Percentiles rank a stretch among this genome's conserved stretches.
Conservation (phyloP, 2,797 vertebrate species). For the Silurus lanzhouensis region DNA sequence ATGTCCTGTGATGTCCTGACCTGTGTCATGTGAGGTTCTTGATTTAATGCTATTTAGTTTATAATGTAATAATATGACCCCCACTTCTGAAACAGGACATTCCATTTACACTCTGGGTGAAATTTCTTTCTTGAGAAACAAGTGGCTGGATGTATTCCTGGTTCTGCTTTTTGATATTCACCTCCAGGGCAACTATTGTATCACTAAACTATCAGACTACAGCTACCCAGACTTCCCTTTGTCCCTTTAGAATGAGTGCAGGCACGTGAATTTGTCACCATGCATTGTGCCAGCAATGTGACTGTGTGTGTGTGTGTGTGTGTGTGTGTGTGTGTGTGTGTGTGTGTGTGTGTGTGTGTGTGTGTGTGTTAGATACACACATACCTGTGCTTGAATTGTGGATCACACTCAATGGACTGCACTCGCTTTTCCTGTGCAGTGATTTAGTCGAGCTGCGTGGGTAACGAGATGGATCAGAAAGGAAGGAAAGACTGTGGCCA, state of each 20-base stretch:
- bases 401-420: neutral
- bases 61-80: too few relatives aligned
- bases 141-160: neutral
- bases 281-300: neutral
- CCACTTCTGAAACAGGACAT: neutral
- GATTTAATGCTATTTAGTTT: neutral
- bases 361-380: neutral
- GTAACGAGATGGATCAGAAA: neutral
- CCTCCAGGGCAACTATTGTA: neutral
- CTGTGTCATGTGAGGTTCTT: neutral
- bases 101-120: neutral
- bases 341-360: neutral
- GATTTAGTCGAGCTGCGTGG: slow-evolving; percentile 32
- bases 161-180: neutral
- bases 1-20: too few relatives aligned
- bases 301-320: neutral
- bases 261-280: slow-evolving; percentile 2
- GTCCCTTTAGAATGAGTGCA: neutral
- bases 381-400: neutral
- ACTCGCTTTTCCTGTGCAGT: slow-evolving; percentile 4
- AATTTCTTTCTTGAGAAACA: slow-evolving; percentile 1
- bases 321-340: too few relatives aligned
- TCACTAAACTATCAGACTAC: neutral
- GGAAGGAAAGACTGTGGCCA: slow-evolving; percentile 11
- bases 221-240: neutral